Evolutionary conservation across 2,797 vertebrate species (phyloP).

Genomic region (Paramormyrops hopkinsi): DNA sequence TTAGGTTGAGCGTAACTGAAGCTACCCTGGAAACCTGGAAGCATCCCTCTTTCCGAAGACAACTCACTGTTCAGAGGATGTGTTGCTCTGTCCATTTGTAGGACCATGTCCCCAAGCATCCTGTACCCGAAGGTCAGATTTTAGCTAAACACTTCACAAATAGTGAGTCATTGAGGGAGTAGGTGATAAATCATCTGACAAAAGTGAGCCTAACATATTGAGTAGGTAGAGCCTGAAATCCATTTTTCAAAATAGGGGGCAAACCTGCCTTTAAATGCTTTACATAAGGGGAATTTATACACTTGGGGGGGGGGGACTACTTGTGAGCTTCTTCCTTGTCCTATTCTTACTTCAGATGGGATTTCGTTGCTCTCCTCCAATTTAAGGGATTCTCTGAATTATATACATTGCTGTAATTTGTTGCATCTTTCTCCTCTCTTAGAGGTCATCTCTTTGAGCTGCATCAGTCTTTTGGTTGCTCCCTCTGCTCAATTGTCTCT

Average conservation of each 20-base stretch:
- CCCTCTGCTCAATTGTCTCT: not conserved
- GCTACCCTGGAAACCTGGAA: not conserved
- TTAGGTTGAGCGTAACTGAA: not conserved
- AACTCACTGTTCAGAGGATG: not conserved
- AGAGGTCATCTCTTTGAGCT: not conserved
- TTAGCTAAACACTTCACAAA: not conserved
- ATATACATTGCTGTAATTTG: not conserved
- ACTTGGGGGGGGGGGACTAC: not conserved
- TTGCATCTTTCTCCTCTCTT: not conserved
- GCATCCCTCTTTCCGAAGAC: not conserved
- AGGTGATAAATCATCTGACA: not conserved
- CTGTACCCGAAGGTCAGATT: not conserved
- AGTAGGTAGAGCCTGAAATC: not conserved
- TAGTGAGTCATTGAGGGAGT: not conserved
- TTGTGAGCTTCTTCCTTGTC: not conserved
- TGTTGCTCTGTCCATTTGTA: not conserved
- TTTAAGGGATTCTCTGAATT: not conserved
- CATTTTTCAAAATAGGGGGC: not conserved
- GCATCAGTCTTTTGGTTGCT: not conserved
- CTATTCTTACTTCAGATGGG: not conserved
- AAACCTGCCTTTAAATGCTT: not conserved
- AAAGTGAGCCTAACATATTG: not conserved
- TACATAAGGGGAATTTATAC: not conserved
- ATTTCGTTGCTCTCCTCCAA: not conserved
- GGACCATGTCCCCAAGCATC: not conserved